Evolutionary conservation across 2,113 vertebrate genomes (phyloP).

Genomic region (Puma concolor): DNA sequence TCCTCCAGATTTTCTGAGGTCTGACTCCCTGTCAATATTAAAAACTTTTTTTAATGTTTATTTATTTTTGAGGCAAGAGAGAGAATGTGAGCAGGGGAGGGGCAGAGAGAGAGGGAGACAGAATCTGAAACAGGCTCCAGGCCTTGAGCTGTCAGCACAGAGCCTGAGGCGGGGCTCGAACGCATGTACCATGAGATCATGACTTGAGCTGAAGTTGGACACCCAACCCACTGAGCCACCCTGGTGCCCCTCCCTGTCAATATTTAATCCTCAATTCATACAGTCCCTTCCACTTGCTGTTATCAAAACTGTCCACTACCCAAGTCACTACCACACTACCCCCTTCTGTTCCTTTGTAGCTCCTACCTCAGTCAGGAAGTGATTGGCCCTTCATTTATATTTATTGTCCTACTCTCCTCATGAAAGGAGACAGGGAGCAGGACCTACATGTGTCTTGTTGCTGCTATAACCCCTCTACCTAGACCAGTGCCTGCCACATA

Average conservation of each 20-base stretch:
- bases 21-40: not conserved
- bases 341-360: not conserved
- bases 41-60: no score
- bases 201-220: no score
- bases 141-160: no score
- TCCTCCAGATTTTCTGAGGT: not conserved
- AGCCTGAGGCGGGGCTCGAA: no score
- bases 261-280: not conserved
- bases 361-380: not conserved
- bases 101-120: no score
- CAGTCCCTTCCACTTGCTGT: not conserved
- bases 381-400: not conserved
- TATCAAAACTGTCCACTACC: not conserved
- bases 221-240: no score
- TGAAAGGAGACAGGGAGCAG: not conserved
- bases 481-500: not conserved
- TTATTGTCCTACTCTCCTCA: not conserved
- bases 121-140: no score
- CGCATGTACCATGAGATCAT: no score
- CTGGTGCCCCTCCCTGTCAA: no score
- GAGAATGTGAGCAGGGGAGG: no score
- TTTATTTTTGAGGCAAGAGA: no score
- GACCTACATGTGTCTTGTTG: not conserved
- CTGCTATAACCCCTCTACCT: not conserved
- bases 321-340: not conserved